Conservation (phyloP, 2,797 vertebrate species). For the Alcedo quadribrachys region DNA sequence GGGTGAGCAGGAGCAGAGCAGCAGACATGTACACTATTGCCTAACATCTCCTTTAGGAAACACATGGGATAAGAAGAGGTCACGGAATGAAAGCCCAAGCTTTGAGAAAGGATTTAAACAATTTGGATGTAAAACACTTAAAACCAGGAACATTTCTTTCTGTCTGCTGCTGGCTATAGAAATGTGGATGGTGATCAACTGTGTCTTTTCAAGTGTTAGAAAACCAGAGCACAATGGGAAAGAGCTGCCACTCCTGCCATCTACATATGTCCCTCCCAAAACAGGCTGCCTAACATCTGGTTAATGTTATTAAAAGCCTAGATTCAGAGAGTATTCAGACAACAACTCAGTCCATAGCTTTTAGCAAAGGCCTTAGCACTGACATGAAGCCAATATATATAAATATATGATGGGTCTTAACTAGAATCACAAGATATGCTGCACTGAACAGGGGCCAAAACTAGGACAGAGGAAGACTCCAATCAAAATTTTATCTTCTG, state of each 20-base stretch:
- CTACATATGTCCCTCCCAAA: rapidly evolving
- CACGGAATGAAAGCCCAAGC: not conserved
- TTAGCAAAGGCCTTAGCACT: not conserved
- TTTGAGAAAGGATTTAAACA: not conserved
- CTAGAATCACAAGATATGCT: not conserved
- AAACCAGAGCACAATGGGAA: not conserved
- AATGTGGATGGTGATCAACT: not conserved
- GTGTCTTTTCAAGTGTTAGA: not conserved
- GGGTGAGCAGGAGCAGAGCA: not conserved
- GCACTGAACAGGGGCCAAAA: not conserved
- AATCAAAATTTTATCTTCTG: not conserved
- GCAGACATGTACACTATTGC: rapidly evolving
- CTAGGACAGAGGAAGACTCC: not conserved
- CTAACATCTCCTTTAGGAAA: not conserved
- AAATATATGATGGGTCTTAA: not conserved
- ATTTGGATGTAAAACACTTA: not conserved
- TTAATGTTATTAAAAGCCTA: not conserved
- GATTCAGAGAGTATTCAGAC: not conserved
- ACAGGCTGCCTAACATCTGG: not conserved
- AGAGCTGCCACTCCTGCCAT: not conserved
- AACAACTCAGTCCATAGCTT: not conserved
- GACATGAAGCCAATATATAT: not conserved
- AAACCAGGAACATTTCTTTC: not conserved
- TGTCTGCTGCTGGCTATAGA: not conserved
- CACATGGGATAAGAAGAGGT: not conserved